Base-by-base conservation (phyloP, 2,113 vertebrate species). In the Trinectes maculatus region DNA sequence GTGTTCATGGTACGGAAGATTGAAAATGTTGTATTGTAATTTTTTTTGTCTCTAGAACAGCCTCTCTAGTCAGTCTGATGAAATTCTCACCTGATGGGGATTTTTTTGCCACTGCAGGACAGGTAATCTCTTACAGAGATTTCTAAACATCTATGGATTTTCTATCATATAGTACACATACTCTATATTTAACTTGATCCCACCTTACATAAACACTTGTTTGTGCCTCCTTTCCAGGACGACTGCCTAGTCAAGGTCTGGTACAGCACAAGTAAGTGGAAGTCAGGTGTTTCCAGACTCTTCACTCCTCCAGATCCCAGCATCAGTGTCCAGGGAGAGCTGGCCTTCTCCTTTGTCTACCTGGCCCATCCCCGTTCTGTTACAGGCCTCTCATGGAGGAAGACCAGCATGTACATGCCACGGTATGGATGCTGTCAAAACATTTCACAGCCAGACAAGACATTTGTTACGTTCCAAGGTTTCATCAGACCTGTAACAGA, bases 221-320 rank as follows among this genome's bases (percentile, higher is more conserved):
- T 59, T 74, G 16, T 48, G 9, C 62, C 26, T 62, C 28, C 10
- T 54, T 18, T 24, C 16, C 80, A 99, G 98, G 95, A 98, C 73
- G 98, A 99, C 77, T 99, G 98, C 79, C 92, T 99, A 55, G 92
- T 99, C 59, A 99, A 99, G 74, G 93, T 99, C 1, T 99, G 98
- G 98, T 99, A 99, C 90, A 95, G 92, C 76, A 91, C 94, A 40
- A 94, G 94, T 83, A 95, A 91, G 53, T 99, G 98, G 97, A 91
- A 95, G 77, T 92, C 92, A 22, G 86, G 93, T 0, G 54, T 94
- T 77, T 85, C 89, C 15, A 86, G 93, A 65, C 91, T 95, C 47
- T 92, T 93, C 71, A 73, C 77, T 16, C 93, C 85, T 78, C 90
- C 93, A 58, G 94, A 96, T 47, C 87, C 91, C 24, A 86, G 81